Evolutionary conservation across 2,888 invertebrate genomes (phyloP).

Genomic region (Diloba caeruleocephala): DNA sequence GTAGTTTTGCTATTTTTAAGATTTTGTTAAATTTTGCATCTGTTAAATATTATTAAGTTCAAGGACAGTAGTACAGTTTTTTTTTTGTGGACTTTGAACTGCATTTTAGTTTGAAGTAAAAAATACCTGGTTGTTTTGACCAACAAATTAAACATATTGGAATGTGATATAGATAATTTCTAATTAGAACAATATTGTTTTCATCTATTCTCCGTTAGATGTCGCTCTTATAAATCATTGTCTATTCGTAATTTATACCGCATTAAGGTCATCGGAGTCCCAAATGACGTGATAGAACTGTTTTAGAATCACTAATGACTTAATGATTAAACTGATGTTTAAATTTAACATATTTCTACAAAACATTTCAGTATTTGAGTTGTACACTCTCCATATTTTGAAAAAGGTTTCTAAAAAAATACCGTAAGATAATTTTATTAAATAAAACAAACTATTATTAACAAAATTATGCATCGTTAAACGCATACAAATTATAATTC

Average conservation of each 20-base stretch:
- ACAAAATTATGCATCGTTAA: conserved; percentile 69
- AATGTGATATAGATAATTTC: conserved; percentile 1
- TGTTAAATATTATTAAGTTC: too few species aligned
- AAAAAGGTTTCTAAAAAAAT: not conserved
- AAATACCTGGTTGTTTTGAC: too few species aligned
- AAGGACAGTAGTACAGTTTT: too few species aligned
- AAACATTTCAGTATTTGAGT: too few species aligned
- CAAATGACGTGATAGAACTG: not conserved
- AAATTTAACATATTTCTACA: too few species aligned
- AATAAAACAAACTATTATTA: conserved; percentile 33
- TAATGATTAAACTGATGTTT: not conserved
- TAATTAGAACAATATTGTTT: conserved; percentile 26
- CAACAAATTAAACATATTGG: not conserved
- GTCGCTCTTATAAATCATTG: conserved; percentile 29
- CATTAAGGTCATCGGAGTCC: conserved; percentile 37
- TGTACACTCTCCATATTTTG: too few species aligned
- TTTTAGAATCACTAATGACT: conserved; percentile 2
- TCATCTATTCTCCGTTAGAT: conserved; percentile 44
- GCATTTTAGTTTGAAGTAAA: too few species aligned
- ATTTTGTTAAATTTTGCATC: too few species aligned
- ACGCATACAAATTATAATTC: conserved; percentile 73
- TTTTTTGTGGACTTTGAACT: too few species aligned
- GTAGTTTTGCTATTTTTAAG: too few species aligned
- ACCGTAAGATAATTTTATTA: not conserved
- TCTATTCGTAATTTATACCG: conserved; percentile 16